These are phyloP conservation scores for Orgyia antiqua DNA, from an alignment of 2,888 invertebrate species.

Conservation along the genomic window DNA sequence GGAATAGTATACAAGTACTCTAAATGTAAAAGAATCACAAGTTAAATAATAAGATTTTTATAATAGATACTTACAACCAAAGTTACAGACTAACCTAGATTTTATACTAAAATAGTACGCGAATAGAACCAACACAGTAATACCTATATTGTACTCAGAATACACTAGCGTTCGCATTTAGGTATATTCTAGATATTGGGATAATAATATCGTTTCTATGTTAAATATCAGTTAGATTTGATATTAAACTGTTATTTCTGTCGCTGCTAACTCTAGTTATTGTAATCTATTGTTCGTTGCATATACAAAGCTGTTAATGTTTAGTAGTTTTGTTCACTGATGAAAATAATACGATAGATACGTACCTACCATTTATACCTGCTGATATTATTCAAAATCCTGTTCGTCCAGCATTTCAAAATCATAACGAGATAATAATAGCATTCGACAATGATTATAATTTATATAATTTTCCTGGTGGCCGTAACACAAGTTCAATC, in stretches of 20 bases:
- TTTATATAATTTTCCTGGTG: too few species aligned
- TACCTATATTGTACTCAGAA: too few species aligned
- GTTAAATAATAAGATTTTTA: neutral
- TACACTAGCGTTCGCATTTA: neutral
- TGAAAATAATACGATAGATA: too few species aligned
- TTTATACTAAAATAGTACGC: too few species aligned
- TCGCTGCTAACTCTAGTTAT: constrained; percentile 10
- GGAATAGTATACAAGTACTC: too few species aligned
- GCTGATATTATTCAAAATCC: too few species aligned
- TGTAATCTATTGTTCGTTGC: constrained; percentile 16
- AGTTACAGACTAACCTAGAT: constrained; percentile 1
- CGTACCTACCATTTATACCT: constrained; percentile 1
- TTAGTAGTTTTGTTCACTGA: too few species aligned
- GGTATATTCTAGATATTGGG: neutral
- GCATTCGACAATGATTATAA: too few species aligned
- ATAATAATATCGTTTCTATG: constrained; percentile 6
- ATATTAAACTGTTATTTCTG: constrained; percentile 10
- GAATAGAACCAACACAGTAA: neutral
- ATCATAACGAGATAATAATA: too few species aligned
- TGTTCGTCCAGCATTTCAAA: too few species aligned
- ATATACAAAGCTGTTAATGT: constrained; percentile 6
- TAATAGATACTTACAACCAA: neutral
- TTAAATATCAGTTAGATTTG: constrained; percentile 10
- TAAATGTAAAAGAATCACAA: too few species aligned
- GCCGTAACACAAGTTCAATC: too few species aligned